A percentile compares a stretch with the other conserved stretches of the same genome.
Conservation (phyloP, 1,140 invertebrate species). For the Gryon sp. region DNA sequence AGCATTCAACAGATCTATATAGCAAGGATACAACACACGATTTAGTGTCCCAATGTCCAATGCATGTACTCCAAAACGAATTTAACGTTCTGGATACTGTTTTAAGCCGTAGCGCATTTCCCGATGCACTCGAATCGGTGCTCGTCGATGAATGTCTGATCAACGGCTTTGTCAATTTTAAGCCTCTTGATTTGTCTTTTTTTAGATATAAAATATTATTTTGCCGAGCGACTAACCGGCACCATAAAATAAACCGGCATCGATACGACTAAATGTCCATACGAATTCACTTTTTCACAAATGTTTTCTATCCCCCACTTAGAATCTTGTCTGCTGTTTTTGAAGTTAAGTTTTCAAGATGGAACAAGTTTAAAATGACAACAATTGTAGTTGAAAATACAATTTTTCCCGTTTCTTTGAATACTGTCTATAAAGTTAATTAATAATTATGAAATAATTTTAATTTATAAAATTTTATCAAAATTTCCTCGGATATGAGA, state of each 20-base stretch:
- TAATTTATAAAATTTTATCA: too few relatives aligned
- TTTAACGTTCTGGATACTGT: conserved; percentile 73
- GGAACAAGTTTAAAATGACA: too few relatives aligned
- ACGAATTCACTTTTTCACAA: conserved; percentile 39
- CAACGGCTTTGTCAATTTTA: conserved; percentile 79
- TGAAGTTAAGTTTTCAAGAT: conserved; percentile 22
- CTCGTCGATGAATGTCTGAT: conserved; percentile 77
- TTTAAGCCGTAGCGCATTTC: conserved; percentile 73
- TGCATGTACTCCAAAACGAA: conserved; percentile 69
- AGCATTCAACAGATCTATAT: conserved; percentile 51
- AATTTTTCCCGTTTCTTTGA: too few relatives aligned
- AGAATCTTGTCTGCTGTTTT: conserved; percentile 14
- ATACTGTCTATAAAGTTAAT: too few relatives aligned
- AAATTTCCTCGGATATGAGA: too few relatives aligned
- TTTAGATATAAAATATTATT: conserved; percentile 64
- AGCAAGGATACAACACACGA: conserved; percentile 45
- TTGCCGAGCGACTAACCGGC: conserved; percentile 35
- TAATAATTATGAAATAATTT: too few relatives aligned
- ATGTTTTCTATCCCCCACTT: conserved; percentile 8
- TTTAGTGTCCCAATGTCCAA: conserved; percentile 55
- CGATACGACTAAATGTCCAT: conserved; percentile 27
- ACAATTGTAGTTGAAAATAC: too few relatives aligned
- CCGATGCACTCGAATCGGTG: conserved; percentile 71
- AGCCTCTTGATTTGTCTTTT: conserved; percentile 72
- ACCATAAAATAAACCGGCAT: conserved; percentile 46